These are phyloP conservation scores for Leptopilina myrica DNA, from an alignment of 2,888 invertebrate species.

Conservation along the genomic window DNA sequence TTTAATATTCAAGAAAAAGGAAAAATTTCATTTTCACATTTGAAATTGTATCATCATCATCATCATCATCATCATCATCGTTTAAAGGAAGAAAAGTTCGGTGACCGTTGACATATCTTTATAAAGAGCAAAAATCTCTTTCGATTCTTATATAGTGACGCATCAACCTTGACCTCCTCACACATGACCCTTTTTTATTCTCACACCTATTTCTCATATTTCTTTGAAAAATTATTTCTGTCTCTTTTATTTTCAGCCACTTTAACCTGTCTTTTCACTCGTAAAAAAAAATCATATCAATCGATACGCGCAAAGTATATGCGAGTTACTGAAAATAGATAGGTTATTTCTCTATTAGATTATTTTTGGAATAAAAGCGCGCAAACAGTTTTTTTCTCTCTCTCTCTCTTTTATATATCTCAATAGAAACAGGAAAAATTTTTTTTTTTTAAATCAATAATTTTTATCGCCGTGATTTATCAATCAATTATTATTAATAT, in stretches of 20 bases:
- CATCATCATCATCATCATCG: background rate
- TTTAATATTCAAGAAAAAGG: no score
- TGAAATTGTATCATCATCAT: background rate
- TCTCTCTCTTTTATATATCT: no score
- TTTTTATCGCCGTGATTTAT: no score
- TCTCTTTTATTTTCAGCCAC: background rate
- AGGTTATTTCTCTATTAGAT: conserved; percentile 23
- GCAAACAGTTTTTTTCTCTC: no score
- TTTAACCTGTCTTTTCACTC: conserved; percentile 42
- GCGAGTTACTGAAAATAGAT: conserved; percentile 63
- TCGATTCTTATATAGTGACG: conserved; percentile 34
- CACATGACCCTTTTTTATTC: conserved; percentile 9
- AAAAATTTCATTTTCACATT: background rate
- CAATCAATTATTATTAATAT: no score
- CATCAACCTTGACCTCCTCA: conserved; percentile 63
- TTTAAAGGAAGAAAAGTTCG: conserved; percentile 52
- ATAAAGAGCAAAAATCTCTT: conserved; percentile 42
- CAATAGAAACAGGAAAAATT: no score
- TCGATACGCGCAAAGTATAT: conserved; percentile 58
- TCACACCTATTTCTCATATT: background rate
- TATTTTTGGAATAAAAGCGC: background rate
- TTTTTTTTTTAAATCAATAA: no score
- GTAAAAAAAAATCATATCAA: conserved; percentile 54
- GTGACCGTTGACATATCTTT: conserved; percentile 57
- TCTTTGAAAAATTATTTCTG: background rate